phyloP scores from a whole-genome alignment of 2,113 vertebrate genomes.

The Pongo abelii region DNA sequence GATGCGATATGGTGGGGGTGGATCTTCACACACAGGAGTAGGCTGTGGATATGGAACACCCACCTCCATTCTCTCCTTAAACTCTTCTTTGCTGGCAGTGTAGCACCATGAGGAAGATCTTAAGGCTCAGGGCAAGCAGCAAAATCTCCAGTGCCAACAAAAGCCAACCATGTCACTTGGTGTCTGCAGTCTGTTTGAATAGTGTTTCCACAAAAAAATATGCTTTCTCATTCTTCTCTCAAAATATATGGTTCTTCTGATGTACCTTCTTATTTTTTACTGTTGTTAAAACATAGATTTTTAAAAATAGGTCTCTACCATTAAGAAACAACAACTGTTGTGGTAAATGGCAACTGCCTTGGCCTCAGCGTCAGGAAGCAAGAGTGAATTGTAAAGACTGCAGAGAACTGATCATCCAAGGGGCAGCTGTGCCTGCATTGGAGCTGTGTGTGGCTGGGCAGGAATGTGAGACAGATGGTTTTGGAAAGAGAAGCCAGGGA shows the following conservation, averaged over 20 bases:
- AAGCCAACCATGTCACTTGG: background rate
- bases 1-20: background rate
- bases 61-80: background rate
- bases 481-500: background rate
- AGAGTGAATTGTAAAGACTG: background rate
- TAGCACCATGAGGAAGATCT: background rate
- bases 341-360: background rate
- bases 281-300: background rate
- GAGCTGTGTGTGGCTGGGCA: background rate
- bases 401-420: background rate
- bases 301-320: background rate
- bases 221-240: background rate
- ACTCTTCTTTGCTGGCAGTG: background rate
- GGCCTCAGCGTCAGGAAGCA: background rate
- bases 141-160: background rate
- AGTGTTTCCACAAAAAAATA: background rate
- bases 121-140: background rate
- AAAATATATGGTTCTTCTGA: background rate
- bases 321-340: background rate
- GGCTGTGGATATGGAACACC: background rate
- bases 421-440: accelerated
- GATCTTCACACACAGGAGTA: background rate
- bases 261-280: background rate
- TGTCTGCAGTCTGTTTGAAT: background rate
- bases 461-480: too few species aligned